A percentile compares a stretch with the other conserved stretches of the same genome.
Conservation (phyloP, 1,140 invertebrate species). For the Diabrotica undecimpunctata region DNA sequence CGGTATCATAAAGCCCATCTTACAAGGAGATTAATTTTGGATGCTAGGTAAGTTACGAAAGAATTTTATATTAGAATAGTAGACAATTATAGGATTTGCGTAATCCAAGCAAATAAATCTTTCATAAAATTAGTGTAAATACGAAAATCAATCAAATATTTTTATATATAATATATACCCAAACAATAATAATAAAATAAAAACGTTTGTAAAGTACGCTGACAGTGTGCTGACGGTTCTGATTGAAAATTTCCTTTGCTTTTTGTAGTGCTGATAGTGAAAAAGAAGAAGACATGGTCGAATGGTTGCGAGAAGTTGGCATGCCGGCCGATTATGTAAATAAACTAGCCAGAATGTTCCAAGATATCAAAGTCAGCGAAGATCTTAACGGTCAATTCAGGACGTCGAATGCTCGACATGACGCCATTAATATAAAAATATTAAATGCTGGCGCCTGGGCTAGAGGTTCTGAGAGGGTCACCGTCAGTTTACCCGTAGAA, state of each 20-base stretch:
- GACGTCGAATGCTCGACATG: slow-evolving; percentile 62
- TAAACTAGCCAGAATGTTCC: slow-evolving; percentile 94
- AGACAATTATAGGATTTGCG: too few relatives aligned
- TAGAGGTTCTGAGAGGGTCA: slow-evolving; percentile 86
- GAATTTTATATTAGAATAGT: too few relatives aligned
- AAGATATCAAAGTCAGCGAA: slow-evolving; percentile 98
- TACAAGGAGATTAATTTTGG: slow-evolving; percentile 86
- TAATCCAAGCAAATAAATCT: too few relatives aligned
- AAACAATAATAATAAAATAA: too few relatives aligned
- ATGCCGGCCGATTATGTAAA: slow-evolving; percentile 99
- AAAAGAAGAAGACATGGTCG: slow-evolving; percentile 99
- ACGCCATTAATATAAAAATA: slow-evolving; percentile 87
- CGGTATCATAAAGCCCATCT: slow-evolving; percentile 98
- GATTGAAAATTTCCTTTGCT: too few relatives aligned
- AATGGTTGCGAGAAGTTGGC: slow-evolving; percentile 90
- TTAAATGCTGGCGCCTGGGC: slow-evolving; percentile 98
- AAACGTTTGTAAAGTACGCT: too few relatives aligned
- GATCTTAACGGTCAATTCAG: slow-evolving; percentile 83
- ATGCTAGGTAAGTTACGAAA: slow-evolving; percentile 58
- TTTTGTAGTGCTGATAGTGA: slow-evolving; percentile 89
- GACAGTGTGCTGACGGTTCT: too few relatives aligned
- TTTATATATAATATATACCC: too few relatives aligned
- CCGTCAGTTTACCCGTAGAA: slow-evolving; percentile 93
- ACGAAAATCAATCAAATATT: neutral
- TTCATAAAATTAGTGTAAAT: neutral